Evolutionary conservation across 2,113 vertebrate species (phyloP).

Genomic region (Siniperca chuatsi): DNA sequence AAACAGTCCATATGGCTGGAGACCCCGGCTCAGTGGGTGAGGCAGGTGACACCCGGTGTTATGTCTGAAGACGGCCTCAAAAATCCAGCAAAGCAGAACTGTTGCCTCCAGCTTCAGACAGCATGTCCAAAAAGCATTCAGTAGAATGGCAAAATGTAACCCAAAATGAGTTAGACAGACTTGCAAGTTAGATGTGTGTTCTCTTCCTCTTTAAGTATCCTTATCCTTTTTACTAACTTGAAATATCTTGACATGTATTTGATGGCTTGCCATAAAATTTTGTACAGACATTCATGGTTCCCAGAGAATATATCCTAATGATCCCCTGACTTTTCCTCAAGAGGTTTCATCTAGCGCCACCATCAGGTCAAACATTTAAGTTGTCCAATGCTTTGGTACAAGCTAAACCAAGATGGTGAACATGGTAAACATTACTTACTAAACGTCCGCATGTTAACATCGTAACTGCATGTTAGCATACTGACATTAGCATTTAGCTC

Average conservation of each 20-base stretch:
- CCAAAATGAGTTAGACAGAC: neutral
- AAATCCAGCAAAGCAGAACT: neutral
- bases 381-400: neutral
- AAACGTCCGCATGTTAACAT: neutral
- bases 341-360: neutral
- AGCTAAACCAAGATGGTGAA: neutral
- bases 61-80: neutral
- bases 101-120: neutral
- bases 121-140: neutral
- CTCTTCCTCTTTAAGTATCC: neutral
- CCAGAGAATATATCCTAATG: neutral
- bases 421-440: neutral
- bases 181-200: neutral
- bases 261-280: neutral
- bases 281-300: neutral
- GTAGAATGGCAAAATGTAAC: neutral
- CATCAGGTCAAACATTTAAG: neutral
- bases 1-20: neutral
- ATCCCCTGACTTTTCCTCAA: neutral
- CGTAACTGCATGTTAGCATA: neutral
- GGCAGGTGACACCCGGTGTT: slow-evolving; percentile 5
- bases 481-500: neutral
- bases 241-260: neutral
- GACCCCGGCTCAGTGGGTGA: neutral
- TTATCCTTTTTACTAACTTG: neutral